These are phyloP conservation scores for Meleagris gallopavo DNA, from an alignment of 2,113 vertebrate genomes.

Conservation along the genomic window DNA sequence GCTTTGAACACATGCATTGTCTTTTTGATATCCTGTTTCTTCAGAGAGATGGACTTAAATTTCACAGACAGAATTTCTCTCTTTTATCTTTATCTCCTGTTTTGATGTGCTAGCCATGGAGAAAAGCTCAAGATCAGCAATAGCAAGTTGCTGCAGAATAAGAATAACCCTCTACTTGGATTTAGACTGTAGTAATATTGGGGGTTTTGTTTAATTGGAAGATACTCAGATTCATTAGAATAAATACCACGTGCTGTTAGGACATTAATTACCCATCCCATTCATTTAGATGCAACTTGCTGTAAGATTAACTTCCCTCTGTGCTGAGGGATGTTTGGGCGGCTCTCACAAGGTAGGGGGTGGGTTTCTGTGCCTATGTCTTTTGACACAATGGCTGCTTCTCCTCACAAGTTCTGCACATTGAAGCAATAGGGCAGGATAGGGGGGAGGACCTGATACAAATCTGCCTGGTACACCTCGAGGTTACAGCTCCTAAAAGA, in stretches of 20 bases:
- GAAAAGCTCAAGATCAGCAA: constrained; percentile 61
- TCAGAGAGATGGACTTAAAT: constrained; percentile 30
- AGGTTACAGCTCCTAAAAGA: background rate
- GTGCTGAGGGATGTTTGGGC: background rate
- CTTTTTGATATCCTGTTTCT: background rate
- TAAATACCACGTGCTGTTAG: background rate
- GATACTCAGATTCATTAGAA: background rate
- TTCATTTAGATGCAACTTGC: background rate
- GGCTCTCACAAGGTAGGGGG: background rate
- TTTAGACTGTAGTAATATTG: background rate
- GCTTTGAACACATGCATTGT: background rate
- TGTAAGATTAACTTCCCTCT: background rate
- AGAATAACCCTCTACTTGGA: constrained; percentile 44
- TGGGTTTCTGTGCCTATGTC: background rate
- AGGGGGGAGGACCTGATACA: background rate
- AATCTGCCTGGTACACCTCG: background rate
- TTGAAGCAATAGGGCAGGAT: background rate
- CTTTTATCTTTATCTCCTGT: constrained; percentile 66
- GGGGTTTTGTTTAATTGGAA: background rate
- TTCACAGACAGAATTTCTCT: constrained; percentile 20
- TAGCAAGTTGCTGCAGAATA: constrained; percentile 38
- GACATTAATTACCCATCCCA: background rate
- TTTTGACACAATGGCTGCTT: background rate
- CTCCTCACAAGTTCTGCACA: background rate
- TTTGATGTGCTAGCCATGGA: constrained; percentile 68